These are phyloP conservation scores for Gallinago jamesoni DNA, from an alignment of 2,113 vertebrate genomes.

Conservation along the genomic window DNA sequence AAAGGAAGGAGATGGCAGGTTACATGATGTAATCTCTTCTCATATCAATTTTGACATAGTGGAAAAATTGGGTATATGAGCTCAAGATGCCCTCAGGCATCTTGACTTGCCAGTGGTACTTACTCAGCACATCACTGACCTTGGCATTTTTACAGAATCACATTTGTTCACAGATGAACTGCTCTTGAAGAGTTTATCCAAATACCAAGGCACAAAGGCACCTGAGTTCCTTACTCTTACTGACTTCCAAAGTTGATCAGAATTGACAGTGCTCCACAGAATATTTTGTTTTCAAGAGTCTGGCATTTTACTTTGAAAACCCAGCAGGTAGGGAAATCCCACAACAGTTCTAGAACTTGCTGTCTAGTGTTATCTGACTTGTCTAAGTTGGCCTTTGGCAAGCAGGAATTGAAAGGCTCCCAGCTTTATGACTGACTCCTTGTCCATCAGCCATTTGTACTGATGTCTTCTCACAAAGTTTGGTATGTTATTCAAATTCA, in stretches of 20 bases:
- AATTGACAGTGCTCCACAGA: background rate
- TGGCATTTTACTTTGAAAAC: background rate
- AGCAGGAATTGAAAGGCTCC: background rate
- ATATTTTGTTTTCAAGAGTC: background rate
- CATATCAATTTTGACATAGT: background rate
- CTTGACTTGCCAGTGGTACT: background rate
- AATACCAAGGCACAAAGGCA: background rate
- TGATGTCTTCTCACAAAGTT: background rate
- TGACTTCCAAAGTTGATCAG: background rate
- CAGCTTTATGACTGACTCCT: background rate
- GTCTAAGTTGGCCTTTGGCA: background rate
- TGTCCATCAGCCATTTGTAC: background rate
- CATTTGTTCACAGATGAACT: background rate
- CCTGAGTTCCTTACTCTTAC: background rate
- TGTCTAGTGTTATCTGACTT: background rate
- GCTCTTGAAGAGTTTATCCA: background rate
- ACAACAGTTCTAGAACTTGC: accelerated
- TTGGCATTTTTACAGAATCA: background rate
- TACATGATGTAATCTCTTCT: background rate
- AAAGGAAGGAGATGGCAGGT: background rate
- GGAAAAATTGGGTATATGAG: constrained; percentile 9
- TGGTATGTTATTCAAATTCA: background rate
- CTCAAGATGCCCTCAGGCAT: constrained; percentile 41
- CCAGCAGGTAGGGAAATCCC: background rate
- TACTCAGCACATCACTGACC: background rate